Evolutionary conservation across 2,888 invertebrate genomes (phyloP), one percentile per base, ranked within the genome.

Genomic region (Iselma pallidipennis): DNA sequence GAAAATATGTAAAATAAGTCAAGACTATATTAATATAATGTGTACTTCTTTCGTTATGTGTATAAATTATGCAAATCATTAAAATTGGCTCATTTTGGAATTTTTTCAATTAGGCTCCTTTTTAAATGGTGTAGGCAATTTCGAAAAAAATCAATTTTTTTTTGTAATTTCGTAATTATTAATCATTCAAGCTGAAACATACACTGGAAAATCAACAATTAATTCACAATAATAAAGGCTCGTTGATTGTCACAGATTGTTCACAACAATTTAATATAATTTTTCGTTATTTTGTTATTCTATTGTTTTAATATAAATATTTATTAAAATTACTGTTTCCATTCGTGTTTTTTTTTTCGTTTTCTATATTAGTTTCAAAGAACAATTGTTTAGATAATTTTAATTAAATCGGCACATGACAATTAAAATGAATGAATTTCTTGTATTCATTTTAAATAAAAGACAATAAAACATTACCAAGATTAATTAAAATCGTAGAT

Each of bases 381-480:
- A 67, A 69, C 67, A 67, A 69, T 69, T 60, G 65, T 59, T 45
- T 45, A 57, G 68, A 70, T 66, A 64, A 70, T 67, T 69, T 63
- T 67, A 67, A 69, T 69, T 69, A 63, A 64, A 69, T 67, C 59
- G 65, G 58, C 67, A 65, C 57, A 63, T 57, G 63, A 68, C 68
- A 67, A 67, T 68, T 70, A 66, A 59, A 70, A 65, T 53, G 57
- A 63, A 65, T 61, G n/a, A n/a, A n/a, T 59, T 58, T 63, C 45
- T 45, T 21, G 21, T 65, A 64, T 62, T 68, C 65, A 67, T 66
- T 68, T 64, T 10, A 12, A 21, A 16, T 57, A 48, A 60, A 65
- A 68, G n/a, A 66, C 64, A 69, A 70, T 69, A 66, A 72, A 69
- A 68, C 69, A 70, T 67, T 49, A 66, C 57, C 64, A 70, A 62